Evolutionary conservation across 2,888 invertebrate genomes (phyloP).

Genomic region (Euzophera pinguis): DNA sequence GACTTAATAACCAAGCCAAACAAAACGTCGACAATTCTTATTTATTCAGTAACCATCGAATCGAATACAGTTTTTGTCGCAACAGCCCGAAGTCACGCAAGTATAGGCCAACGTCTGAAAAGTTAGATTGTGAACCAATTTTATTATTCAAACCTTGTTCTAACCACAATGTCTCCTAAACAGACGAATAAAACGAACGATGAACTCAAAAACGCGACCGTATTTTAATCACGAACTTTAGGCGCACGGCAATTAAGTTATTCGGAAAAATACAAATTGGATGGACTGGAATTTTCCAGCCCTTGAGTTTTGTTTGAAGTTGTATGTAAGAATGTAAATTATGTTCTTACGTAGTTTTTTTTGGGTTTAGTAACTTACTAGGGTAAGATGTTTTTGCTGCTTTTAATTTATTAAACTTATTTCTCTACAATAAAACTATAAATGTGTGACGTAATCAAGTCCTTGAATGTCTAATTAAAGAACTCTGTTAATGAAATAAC

Average conservation of each 20-base stretch:
- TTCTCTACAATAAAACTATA: too few species aligned
- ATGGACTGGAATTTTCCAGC: too few species aligned
- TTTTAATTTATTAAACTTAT: too few species aligned
- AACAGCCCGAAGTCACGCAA: not conserved
- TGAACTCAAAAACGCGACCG: slow-evolving; percentile 18
- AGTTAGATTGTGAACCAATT: slow-evolving; percentile 19
- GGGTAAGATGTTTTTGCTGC: too few species aligned
- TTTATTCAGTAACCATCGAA: slow-evolving; percentile 7
- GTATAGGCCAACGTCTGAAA: not conserved
- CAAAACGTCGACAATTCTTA: slow-evolving; percentile 1
- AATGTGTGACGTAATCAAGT: too few species aligned
- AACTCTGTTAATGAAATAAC: too few species aligned
- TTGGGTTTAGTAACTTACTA: too few species aligned
- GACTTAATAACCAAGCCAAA: not conserved
- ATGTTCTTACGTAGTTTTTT: too few species aligned
- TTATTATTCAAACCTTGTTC: slow-evolving; percentile 31
- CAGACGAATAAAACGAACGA: slow-evolving; percentile 24
- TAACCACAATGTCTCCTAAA: slow-evolving; percentile 20
- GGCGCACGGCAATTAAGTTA: not conserved
- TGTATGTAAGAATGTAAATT: too few species aligned
- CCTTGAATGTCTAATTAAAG: too few species aligned
- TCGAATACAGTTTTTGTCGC: slow-evolving; percentile 3
- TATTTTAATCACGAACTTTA: slow-evolving; percentile 8
- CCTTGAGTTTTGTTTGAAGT: too few species aligned
- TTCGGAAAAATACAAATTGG: too few species aligned